Evolutionary conservation across 37 sponge, comb jelly and placozoan species (phyloP), one percentile per base, ranked within the genome.

Genomic region (Halichondria panicea): DNA sequence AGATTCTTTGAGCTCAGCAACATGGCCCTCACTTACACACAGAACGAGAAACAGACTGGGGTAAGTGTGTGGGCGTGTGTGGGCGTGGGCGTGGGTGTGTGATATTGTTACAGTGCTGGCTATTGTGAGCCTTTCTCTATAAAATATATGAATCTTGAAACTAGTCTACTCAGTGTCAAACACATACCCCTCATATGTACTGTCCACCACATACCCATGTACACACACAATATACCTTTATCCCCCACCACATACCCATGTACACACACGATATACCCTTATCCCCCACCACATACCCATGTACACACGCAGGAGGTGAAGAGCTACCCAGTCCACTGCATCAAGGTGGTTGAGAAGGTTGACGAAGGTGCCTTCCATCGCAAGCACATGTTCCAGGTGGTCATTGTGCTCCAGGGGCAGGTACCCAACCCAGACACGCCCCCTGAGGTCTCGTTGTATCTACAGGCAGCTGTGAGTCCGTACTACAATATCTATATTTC

Each of bases 311-410:
- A 92, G 93, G 79, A 81, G 53, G 80, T 74, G 44, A 80, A 88
- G 70, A 78, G 80, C 77, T 84, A 79, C 61, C 91, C 83, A 0
- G 88, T 94, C 22, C 80, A 84, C 38, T 83, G 72, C 80, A 87
- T 94, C 43, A 87, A 71, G 43, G 78, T 87, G 30, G 92, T 87
- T 42, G 95, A 94, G 71, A 89, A 90, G 77, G 43, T 94, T 37
- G 95, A 94, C 64, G 88, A 81, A 42, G 85, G 61, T 2, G 95
- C 95, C 0, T 88, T 91, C 79, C 85, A 84, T 34, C 75, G 80
- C 32, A 94, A 90, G 60, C 84, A 94, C 83, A 90, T 91, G 87
- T 74, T 94, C 46, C 95, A 94, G 59, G 82, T 94, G 35, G 81
- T 83, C n/a, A 52, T 87, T 2, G 68, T 60, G n/a, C n/a, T n/a